Percentiles rank a stretch among this genome's conserved stretches.
These are phyloP conservation scores for Brachypteracias leptosomus DNA, from an alignment of 2,113 vertebrate species.

Conservation along the genomic window DNA sequence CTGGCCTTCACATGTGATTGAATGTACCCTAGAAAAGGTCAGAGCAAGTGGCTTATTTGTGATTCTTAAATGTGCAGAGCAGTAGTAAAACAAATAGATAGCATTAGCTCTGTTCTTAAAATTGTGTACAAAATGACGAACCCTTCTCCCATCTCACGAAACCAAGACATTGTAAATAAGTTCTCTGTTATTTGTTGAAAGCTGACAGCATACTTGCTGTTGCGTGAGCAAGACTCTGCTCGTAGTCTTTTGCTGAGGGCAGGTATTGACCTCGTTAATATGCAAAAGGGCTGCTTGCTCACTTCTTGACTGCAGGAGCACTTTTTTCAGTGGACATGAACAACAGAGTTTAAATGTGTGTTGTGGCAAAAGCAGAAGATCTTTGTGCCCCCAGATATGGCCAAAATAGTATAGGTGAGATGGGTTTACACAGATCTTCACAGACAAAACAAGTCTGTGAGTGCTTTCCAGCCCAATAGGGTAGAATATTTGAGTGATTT, in stretches of 20 bases:
- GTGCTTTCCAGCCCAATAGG: not conserved
- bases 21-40: not conserved
- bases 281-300: not conserved
- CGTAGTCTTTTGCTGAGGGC: not conserved
- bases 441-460: not conserved
- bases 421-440: not conserved
- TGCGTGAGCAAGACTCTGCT: not conserved
- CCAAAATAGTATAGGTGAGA: not conserved
- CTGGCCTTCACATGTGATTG: not conserved
- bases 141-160: not conserved
- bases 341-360: not conserved
- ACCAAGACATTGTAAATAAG: not conserved
- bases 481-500: not conserved
- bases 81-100: not conserved
- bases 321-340: not conserved
- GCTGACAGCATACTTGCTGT: not conserved
- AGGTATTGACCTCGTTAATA: not conserved
- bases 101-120: not conserved
- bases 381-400: not conserved
- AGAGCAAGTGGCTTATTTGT: not conserved
- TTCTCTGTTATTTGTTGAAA: not conserved
- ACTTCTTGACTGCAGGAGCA: not conserved
- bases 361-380: not conserved
- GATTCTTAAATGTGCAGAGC: not conserved
- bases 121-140: not conserved